Base-by-base conservation (phyloP, 2,113 vertebrate genomes). In the Apus apus region DNA sequence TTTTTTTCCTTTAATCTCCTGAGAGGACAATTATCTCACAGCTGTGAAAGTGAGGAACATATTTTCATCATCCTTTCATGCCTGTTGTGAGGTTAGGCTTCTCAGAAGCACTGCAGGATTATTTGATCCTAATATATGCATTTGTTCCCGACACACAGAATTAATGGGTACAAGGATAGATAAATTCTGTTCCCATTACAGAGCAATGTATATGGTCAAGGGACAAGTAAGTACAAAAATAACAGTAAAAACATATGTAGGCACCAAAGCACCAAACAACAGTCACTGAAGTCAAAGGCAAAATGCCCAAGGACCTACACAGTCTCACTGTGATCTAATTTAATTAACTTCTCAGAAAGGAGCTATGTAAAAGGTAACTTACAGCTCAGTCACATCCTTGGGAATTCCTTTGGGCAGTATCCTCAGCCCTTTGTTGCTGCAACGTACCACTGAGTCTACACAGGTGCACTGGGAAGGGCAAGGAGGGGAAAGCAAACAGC, bases 361-460 rank as follows among this genome's bases (percentile, higher is more conserved):
- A 85, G 34, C 5, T 5, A 45, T 36, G 48, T 51, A 70, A 64
- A 74, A 85, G n/a, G 78, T 83, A 89, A 98, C 99, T 99, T 96
- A 99, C 99, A 99, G 98, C 97, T 99, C 99, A 0, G 99, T 99
- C 95, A 99, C 98, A 27, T 99, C 99, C 97, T 99, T 99, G 97
- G 99, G 99, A 96, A 99, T 98, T 94, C 99, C 99, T 97, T 97
- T 99, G 95, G 99, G 99, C 88, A 99, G 97, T 15, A 97, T 58
- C 34, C 96, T 98, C 85, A 99, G 98, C 48, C 98, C 99, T 94
- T 98, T 98, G 98, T 99, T 99, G 97, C 99, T 99, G 98, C 99
- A 99, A 7, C 99, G 98, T 78, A 99, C 99, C 96, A 99, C 99
- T 0, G 98, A 97, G 62, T 99, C 99, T 94, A 99, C 89, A 40